phyloP scores from a whole-genome alignment of 2,888 invertebrate species.

The Phaedon cochleariae region DNA sequence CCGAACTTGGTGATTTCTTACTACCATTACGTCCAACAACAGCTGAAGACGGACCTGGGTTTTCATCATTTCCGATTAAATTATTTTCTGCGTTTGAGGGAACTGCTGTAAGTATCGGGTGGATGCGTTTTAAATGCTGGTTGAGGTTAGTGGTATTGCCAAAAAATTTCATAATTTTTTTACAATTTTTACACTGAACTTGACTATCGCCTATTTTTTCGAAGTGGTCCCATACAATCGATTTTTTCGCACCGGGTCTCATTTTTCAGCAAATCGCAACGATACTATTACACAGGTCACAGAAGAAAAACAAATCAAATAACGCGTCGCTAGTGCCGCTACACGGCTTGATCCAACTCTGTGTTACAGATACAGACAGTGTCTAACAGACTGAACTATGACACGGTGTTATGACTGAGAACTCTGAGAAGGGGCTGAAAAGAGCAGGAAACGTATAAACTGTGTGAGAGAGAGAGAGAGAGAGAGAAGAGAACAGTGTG shows the following conservation, averaged over 20 bases:
- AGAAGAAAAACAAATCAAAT: too few species aligned
- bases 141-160: conserved; percentile 34
- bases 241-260: background rate
- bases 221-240: background rate
- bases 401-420: too few species aligned
- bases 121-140: conserved; percentile 29
- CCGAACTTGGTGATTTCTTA: background rate
- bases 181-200: conserved; percentile 13
- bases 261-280: background rate
- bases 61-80: background rate
- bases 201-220: background rate
- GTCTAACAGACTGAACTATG: too few species aligned
- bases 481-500: too few species aligned
- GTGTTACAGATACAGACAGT: too few species aligned
- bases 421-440: too few species aligned
- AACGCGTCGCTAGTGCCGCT: too few species aligned
- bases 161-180: conserved; percentile 28
- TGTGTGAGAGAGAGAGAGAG: too few species aligned
- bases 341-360: too few species aligned
- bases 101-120: conserved; percentile 1
- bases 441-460: too few species aligned
- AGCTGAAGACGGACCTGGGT: conserved; percentile 5
- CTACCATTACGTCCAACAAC: background rate
- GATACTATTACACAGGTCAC: too few species aligned
- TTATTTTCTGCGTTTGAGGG: background rate